Percentiles rank a stretch among this genome's conserved stretches.
phyloP scores from a whole-genome alignment of 2,888 invertebrate species.

The Acanthosoma haemorrhoidale region DNA sequence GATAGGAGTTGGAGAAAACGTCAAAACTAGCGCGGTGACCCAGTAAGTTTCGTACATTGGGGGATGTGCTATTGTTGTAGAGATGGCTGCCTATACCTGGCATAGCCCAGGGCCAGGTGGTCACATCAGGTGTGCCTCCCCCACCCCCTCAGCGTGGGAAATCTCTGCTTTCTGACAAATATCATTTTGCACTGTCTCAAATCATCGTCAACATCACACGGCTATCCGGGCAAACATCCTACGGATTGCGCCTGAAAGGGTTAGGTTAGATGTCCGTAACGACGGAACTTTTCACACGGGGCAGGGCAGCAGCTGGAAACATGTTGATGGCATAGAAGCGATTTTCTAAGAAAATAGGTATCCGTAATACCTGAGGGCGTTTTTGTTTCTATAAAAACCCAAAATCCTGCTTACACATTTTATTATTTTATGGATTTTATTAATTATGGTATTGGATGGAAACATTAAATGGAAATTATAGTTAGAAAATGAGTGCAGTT shows the following conservation, averaged over 20 bases:
- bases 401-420: no score
- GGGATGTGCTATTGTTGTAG: background rate
- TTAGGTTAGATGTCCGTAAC: no score
- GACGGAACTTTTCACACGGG: no score
- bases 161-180: slow-evolving; percentile 1
- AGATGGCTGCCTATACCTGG: slow-evolving; percentile 7
- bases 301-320: no score
- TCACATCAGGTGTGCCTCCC: slow-evolving; percentile 14
- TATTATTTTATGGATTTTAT: no score
- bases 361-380: no score
- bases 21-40: slow-evolving; percentile 8
- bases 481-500: no score
- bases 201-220: background rate
- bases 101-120: background rate
- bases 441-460: no score
- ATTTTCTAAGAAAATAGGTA: no score
- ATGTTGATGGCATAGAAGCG: no score
- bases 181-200: background rate
- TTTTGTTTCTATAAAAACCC: no score
- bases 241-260: background rate
- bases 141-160: slow-evolving; percentile 18
- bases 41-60: slow-evolving; percentile 16
- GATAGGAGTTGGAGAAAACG: background rate
- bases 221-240: background rate
- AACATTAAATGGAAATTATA: no score